Percentiles rank a stretch among this genome's conserved stretches.
These are phyloP conservation scores for Corythornis vintsioides DNA, from an alignment of 2,113 vertebrate species.

Conservation along the genomic window DNA sequence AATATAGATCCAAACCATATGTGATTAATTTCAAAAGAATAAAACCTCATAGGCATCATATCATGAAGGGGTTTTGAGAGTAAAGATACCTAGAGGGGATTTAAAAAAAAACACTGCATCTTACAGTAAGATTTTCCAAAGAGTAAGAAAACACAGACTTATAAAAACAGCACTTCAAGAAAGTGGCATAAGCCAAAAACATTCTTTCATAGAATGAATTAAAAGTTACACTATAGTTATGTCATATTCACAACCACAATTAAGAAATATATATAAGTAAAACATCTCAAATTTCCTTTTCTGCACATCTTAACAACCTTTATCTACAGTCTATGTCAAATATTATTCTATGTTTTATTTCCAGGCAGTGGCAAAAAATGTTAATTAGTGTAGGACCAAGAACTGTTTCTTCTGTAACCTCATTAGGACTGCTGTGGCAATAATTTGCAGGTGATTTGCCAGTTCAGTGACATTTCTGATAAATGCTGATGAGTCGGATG, in stretches of 20 bases:
- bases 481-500: background rate
- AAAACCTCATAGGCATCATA: background rate
- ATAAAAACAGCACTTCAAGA: slow-evolving; percentile 37
- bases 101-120: background rate
- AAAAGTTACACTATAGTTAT: background rate
- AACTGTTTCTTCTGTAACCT: background rate
- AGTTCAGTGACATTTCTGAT: slow-evolving; percentile 18
- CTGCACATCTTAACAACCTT: background rate
- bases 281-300: background rate
- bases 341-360: background rate
- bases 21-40: background rate
- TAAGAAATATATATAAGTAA: background rate
- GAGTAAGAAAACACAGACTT: slow-evolving; percentile 31
- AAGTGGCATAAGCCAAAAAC: background rate
- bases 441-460: slow-evolving; percentile 41
- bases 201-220: background rate
- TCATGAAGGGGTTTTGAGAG: background rate
- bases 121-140: slow-evolving; percentile 12
- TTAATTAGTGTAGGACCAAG: background rate
- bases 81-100: background rate
- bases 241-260: background rate
- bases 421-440: background rate
- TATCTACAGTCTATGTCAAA: background rate
- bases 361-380: background rate
- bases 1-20: background rate